Percentiles rank a stretch among this genome's conserved stretches.
Evolutionary conservation across 2,797 vertebrate genomes (phyloP).

Genomic region (Enoplosus armatus): DNA sequence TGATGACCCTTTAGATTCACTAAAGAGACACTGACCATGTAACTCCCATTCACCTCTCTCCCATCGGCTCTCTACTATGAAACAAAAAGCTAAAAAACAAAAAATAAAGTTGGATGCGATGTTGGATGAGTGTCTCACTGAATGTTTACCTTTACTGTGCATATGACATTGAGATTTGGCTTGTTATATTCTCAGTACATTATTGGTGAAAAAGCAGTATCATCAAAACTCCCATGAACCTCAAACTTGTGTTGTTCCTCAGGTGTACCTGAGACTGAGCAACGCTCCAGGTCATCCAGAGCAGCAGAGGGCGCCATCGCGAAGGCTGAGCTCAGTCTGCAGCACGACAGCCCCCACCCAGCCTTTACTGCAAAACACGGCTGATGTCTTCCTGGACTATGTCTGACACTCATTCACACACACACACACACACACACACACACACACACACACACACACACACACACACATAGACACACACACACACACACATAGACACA

Average conservation of each 20-base stretch:
- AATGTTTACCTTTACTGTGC: neutral
- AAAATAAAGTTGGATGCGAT: neutral
- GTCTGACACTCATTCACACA: constrained; percentile 47
- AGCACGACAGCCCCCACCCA: constrained; percentile 95
- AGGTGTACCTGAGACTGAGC: constrained; percentile 85
- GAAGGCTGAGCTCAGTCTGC: constrained; percentile 94
- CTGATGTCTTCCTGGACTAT: constrained; percentile 83
- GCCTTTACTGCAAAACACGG: constrained; percentile 88
- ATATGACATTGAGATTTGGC: neutral
- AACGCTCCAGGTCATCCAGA: constrained; percentile 58
- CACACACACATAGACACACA: no score
- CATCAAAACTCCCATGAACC: neutral
- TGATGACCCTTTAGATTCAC: neutral
- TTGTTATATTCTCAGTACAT: neutral
- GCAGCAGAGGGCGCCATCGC: constrained; percentile 84
- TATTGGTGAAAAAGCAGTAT: neutral
- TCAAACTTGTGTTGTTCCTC: constrained; percentile 21
- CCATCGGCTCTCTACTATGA: neutral
- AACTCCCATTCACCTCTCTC: neutral
- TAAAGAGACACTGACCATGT: neutral
- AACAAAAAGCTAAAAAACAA: no score
- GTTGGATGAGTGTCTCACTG: neutral
- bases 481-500: no score
- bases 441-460: constrained; percentile 7
- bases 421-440: constrained; percentile 4